Evolutionary conservation across 2,888 invertebrate species (phyloP).

Genomic region (Ichneumoninae sp.): DNA sequence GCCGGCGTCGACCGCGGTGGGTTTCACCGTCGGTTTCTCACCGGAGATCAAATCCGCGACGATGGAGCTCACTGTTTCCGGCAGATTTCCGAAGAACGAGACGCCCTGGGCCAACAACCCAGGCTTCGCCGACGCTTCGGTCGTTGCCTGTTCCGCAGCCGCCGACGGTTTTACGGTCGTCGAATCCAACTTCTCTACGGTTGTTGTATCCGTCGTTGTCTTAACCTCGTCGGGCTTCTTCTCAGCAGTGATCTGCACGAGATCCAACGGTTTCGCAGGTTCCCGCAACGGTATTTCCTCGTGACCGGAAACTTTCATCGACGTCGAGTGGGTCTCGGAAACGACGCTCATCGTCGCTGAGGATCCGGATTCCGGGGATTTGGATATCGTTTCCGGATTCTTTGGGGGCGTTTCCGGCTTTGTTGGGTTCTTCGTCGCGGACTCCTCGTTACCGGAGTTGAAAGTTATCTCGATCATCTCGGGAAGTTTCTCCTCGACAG

Average conservation of each 20-base stretch:
- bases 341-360: slow-evolving; percentile 57
- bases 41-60: slow-evolving; percentile 55
- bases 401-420: slow-evolving; percentile 31
- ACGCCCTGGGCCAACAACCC: slow-evolving; percentile 47
- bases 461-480: slow-evolving; percentile 62
- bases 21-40: slow-evolving; percentile 24
- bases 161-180: slow-evolving; percentile 37
- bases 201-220: slow-evolving; percentile 39
- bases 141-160: slow-evolving; percentile 41
- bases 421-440: slow-evolving; percentile 26
- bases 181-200: slow-evolving; percentile 5
- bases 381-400: slow-evolving; percentile 16
- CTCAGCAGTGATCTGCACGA: background rate
- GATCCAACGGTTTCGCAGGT: slow-evolving; percentile 42
- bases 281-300: slow-evolving; percentile 68
- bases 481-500: slow-evolving; percentile 26
- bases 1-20: slow-evolving; percentile 47
- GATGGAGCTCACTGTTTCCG: slow-evolving; percentile 51
- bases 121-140: slow-evolving; percentile 42
- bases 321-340: slow-evolving; percentile 73
- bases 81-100: slow-evolving; percentile 58
- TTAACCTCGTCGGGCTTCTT: slow-evolving; percentile 32
- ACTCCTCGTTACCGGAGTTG: slow-evolving; percentile 41
- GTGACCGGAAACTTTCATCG: slow-evolving; percentile 71
- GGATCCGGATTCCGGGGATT: slow-evolving; percentile 44